Base-by-base conservation (phyloP, 2,888 invertebrate genomes). In the Drosophila nr. medialis region DNA sequence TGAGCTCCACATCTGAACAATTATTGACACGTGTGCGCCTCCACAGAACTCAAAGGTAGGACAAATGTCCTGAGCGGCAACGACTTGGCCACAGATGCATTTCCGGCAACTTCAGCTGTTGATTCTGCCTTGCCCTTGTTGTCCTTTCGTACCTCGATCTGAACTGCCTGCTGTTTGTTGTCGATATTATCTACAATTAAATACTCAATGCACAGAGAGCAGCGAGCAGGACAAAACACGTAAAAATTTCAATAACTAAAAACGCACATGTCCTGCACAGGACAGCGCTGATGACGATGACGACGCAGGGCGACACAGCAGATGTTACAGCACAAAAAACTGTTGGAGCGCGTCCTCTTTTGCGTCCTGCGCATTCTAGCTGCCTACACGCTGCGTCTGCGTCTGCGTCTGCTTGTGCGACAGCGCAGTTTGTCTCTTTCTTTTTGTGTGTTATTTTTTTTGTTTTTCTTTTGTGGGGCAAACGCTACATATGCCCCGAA, bases 111-210 rank as follows among this genome's bases (percentile, higher is more conserved):
- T 85, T 85, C 85, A 85, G 85, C 85, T 85, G 85, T 88, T 89
- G 84, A 89, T 77, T 53, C 34, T 51, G 59, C 32, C 24, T 24
- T 24, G 8, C 15, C 27, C 40, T 32, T 42, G 59, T 49, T 48
- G 62, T 61, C 50, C 45, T 63, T 60, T 54, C 58, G 53, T 50
- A 48, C 62, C 30, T 40, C 10, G 48, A 42, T 45, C 55, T 53
- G 61, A 51, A 62, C 34, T 56, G 66, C 63, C 78, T 76, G 82
- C 68, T 81, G 70, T 72, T 64, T 75, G 63, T 77, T 85, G 82
- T 89, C 90, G 91, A 91, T 91, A 86, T 88, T 89, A 91, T 91
- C 91, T 81, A 82, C 82, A 86, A 89, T 91, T 90, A 90, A 88
- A 83, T 88, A 85, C 89, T 90, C 91, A 88, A 91, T 89, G 90